phyloP scores from a whole-genome alignment of 2,113 vertebrate species.

The Myiozetetes cayanensis region DNA sequence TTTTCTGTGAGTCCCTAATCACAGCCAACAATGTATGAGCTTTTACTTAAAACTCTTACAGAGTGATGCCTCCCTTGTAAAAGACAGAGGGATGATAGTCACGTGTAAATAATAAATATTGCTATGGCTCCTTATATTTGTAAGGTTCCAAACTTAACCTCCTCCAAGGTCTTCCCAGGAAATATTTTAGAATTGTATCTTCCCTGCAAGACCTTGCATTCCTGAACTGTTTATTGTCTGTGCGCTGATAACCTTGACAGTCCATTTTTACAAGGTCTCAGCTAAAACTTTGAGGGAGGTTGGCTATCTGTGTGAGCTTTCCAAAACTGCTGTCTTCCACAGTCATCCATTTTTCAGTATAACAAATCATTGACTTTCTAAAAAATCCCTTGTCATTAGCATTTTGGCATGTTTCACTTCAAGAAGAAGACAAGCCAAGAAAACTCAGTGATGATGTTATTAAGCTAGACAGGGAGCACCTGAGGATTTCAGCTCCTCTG shows the following conservation, averaged over 20 bases:
- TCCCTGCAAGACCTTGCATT: conserved; percentile 34
- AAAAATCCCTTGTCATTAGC: conserved; percentile 47
- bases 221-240: conserved; percentile 23
- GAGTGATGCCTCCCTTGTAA: not conserved
- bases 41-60: conserved; percentile 19
- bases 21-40: not conserved
- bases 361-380: not conserved
- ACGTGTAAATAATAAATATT: conserved; percentile 43
- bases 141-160: conserved; percentile 18
- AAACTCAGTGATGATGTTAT: conserved; percentile 19
- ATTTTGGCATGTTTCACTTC: conserved; percentile 40
- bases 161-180: conserved; percentile 16
- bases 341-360: not conserved
- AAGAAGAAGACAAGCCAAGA: conserved; percentile 30
- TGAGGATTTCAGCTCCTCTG: conserved; percentile 47
- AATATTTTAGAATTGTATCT: not conserved
- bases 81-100: not conserved
- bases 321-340: not conserved
- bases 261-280: conserved; percentile 43
- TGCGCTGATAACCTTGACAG: not conserved
- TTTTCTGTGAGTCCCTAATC: not conserved
- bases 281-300: not conserved
- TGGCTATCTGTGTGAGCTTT: not conserved
- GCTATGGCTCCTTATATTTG: not conserved
- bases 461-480: conserved; percentile 31